phyloP scores from a whole-genome alignment of 2,797 vertebrate species.

The Peromyscus aztecus region DNA sequence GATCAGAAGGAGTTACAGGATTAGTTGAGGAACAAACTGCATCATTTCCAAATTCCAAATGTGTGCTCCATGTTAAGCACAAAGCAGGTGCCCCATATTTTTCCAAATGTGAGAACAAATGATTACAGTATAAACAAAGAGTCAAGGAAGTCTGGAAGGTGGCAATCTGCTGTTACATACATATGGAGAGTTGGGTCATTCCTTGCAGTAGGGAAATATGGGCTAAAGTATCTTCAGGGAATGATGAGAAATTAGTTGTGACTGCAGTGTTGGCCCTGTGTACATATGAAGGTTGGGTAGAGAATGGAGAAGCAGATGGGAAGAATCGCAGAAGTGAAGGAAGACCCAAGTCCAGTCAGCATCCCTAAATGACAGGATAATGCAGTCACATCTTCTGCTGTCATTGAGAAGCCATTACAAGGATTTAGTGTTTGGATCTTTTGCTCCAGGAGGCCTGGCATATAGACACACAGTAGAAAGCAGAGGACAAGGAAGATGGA shows the following conservation, averaged over 20 bases:
- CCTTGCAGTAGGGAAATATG: background rate
- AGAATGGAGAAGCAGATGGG: background rate
- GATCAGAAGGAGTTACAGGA: background rate
- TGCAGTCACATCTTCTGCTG: background rate
- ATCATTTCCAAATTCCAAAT: background rate
- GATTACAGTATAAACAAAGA: background rate
- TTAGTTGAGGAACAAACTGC: background rate
- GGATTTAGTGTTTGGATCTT: background rate
- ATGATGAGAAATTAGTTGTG: background rate
- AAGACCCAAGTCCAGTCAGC: background rate
- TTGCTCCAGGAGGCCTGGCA: background rate
- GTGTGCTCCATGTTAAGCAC: background rate
- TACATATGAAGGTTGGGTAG: too few species aligned
- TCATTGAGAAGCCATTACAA: background rate
- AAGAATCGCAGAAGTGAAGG: background rate
- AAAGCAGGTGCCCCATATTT: background rate
- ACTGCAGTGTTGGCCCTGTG: fast-evolving
- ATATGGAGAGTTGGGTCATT: background rate
- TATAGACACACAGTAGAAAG: background rate
- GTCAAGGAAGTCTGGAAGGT: background rate
- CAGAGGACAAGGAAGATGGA: background rate
- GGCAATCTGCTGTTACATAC: background rate
- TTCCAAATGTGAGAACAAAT: background rate
- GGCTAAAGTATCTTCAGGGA: background rate
- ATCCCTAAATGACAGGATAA: background rate